Percentiles rank a stretch among this genome's conserved stretches.
phyloP scores from a whole-genome alignment of 2,888 invertebrate species.

The Drosophila paracracens region DNA sequence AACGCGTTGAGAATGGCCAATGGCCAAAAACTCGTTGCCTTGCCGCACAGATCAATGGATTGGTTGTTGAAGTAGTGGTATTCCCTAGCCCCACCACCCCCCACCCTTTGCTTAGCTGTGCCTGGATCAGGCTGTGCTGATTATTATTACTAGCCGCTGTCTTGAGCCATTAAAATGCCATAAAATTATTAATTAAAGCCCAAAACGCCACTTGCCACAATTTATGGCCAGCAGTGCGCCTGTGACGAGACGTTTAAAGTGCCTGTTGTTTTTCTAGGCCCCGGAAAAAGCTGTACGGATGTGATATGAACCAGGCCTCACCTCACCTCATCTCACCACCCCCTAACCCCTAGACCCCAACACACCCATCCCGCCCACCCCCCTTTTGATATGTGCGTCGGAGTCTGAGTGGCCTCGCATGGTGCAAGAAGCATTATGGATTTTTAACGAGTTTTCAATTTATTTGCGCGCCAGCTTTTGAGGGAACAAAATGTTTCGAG shows the following conservation, averaged over 20 bases:
- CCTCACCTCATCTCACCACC: slow-evolving; percentile 1
- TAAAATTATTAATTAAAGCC: slow-evolving; percentile 81
- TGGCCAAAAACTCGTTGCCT: slow-evolving; percentile 50
- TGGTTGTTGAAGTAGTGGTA: slow-evolving; percentile 10
- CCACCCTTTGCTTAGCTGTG: not conserved
- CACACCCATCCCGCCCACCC: not conserved
- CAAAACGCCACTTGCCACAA: slow-evolving; percentile 71
- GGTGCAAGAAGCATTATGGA: slow-evolving; percentile 82
- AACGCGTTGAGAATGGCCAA: slow-evolving; percentile 77
- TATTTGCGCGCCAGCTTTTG: slow-evolving; percentile 77
- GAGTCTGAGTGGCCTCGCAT: slow-evolving; percentile 49
- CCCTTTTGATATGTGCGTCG: slow-evolving; percentile 1
- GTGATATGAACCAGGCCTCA: slow-evolving; percentile 52
- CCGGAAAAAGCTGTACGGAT: slow-evolving; percentile 34
- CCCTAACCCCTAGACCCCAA: not conserved
- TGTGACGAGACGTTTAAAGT: slow-evolving; percentile 38
- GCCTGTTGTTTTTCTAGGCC: slow-evolving; percentile 7
- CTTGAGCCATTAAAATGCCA: slow-evolving; percentile 77
- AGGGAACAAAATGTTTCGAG: slow-evolving; percentile 68
- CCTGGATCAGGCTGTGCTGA: slow-evolving; percentile 64
- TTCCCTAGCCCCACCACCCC: not conserved
- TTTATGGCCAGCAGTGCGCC: slow-evolving; percentile 59
- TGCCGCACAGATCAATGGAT: slow-evolving; percentile 69
- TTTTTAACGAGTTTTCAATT: slow-evolving; percentile 85
- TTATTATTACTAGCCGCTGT: slow-evolving; percentile 44